A percentile compares a stretch with the other conserved stretches of the same genome.
Conservation (phyloP, 1,140 invertebrate genomes). For the Vanessa tameamea region DNA sequence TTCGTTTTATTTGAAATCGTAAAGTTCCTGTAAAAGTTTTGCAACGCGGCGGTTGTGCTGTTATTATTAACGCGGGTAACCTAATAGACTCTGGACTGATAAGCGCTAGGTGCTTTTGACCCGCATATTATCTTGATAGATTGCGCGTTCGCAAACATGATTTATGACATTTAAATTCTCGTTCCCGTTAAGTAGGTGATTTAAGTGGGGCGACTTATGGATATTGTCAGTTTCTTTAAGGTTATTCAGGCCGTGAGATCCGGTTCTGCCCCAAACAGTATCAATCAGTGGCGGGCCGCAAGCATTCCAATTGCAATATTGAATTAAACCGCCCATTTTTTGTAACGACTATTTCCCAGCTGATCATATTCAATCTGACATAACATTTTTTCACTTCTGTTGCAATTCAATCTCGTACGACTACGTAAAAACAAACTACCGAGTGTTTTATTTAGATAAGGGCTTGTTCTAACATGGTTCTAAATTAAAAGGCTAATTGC, state of each 20-base stretch:
- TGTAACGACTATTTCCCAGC: conserved; percentile 33
- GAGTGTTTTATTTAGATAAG: not conserved
- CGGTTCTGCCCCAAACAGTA: conserved; percentile 63
- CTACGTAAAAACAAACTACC: not conserved
- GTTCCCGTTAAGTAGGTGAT: conserved; percentile 41
- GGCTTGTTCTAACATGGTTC: not conserved
- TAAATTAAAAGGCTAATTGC: not conserved
- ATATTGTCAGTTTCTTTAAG: conserved; percentile 61
- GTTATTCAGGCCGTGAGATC: conserved; percentile 65
- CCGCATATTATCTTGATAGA: conserved; percentile 60
- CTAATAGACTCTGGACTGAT: conserved; percentile 53
- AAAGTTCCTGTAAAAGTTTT: conserved; percentile 37
- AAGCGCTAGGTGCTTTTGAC: conserved; percentile 64
- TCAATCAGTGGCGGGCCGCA: conserved; percentile 22
- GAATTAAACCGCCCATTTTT: conserved; percentile 33
- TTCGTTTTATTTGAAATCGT: conserved; percentile 43
- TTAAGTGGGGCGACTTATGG: conserved; percentile 48
- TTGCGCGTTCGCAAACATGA: conserved; percentile 51
- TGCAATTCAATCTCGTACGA: not conserved
- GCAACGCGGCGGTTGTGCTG: conserved; percentile 33
- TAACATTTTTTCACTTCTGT: not conserved
- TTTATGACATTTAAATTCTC: conserved; percentile 56
- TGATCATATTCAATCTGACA: conserved; percentile 21
- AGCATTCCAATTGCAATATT: conserved; percentile 42
- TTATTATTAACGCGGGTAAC: conserved; percentile 46